Percentiles rank a stretch among this genome's conserved stretches.
Evolutionary conservation across 2,888 invertebrate species (phyloP).

Genomic region (Drosophila multiciliata): DNA sequence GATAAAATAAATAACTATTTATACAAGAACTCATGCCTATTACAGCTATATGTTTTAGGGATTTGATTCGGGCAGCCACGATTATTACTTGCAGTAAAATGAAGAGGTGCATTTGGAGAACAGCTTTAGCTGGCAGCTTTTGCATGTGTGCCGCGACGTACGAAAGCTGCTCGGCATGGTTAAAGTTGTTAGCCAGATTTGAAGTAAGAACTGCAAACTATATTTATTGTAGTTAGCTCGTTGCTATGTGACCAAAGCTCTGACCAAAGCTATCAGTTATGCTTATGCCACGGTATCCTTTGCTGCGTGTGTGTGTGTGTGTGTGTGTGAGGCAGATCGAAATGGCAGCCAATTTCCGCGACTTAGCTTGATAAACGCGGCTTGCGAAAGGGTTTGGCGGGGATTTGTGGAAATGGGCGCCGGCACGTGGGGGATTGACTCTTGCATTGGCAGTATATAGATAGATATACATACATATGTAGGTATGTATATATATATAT

Average conservation of each 20-base stretch:
- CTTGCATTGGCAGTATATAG: conserved; percentile 13
- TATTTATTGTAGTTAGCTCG: conserved; percentile 5
- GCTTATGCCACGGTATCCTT: conserved; percentile 44
- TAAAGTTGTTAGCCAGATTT: conserved; percentile 1
- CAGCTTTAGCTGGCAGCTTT: not conserved
- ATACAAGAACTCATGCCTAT: not conserved
- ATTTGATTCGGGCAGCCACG: not conserved
- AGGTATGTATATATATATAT: not conserved
- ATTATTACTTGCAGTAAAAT: not conserved
- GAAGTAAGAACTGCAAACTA: not conserved
- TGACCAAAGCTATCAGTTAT: conserved; percentile 53
- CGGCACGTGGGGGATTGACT: conserved; percentile 48
- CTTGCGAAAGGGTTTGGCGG: conserved; percentile 18
- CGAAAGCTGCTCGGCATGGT: not conserved
- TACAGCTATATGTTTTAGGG: not conserved
- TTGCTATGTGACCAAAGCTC: conserved; percentile 21
- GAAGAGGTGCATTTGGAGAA: not conserved
- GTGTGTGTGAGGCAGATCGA: conserved; percentile 52
- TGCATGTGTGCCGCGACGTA: not conserved
- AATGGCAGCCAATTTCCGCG: conserved; percentile 68
- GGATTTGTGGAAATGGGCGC: conserved; percentile 25
- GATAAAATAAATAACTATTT: not conserved
- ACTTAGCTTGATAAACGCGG: conserved; percentile 63
- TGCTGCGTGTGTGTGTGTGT: not conserved
- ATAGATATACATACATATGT: not conserved